A percentile compares a stretch with the other conserved stretches of the same genome.
These are phyloP conservation scores for Nothocercus julius DNA, from an alignment of 2,113 vertebrate genomes.

Conservation along the genomic window DNA sequence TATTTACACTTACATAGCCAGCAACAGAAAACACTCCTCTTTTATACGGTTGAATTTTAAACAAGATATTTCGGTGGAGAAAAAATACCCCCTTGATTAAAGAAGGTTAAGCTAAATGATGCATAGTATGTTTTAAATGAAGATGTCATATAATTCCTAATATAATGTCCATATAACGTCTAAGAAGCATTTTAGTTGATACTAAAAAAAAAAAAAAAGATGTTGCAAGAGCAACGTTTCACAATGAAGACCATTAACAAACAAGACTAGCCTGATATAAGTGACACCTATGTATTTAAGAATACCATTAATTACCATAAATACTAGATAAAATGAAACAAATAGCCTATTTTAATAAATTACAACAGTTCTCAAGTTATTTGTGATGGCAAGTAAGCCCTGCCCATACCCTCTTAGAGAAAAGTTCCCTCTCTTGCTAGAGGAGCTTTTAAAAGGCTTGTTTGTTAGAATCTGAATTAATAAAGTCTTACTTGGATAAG, in stretches of 20 bases:
- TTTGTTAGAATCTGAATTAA: background rate
- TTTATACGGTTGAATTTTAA: background rate
- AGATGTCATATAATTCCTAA: background rate
- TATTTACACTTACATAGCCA: background rate
- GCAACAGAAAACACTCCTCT: background rate
- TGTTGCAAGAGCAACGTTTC: background rate
- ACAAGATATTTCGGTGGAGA: background rate
- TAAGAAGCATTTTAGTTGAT: background rate
- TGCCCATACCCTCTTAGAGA: background rate
- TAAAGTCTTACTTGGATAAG: slow-evolving; percentile 8
- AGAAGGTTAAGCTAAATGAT: background rate
- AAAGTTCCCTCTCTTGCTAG: background rate
- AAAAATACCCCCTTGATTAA: background rate
- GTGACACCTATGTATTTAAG: background rate
- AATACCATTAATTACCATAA: background rate
- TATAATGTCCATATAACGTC: background rate
- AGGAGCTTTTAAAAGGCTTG: slow-evolving; percentile 28
- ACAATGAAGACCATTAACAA: background rate
- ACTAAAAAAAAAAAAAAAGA: too few species aligned
- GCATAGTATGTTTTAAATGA: background rate
- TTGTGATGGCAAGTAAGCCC: background rate
- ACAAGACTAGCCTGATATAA: background rate
- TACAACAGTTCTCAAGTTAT: background rate
- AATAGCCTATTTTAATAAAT: background rate
- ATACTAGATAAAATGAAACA: background rate